These are phyloP conservation scores for Antheraea pernyi DNA, from an alignment of 1,140 invertebrate genomes.

Conservation along the genomic window DNA sequence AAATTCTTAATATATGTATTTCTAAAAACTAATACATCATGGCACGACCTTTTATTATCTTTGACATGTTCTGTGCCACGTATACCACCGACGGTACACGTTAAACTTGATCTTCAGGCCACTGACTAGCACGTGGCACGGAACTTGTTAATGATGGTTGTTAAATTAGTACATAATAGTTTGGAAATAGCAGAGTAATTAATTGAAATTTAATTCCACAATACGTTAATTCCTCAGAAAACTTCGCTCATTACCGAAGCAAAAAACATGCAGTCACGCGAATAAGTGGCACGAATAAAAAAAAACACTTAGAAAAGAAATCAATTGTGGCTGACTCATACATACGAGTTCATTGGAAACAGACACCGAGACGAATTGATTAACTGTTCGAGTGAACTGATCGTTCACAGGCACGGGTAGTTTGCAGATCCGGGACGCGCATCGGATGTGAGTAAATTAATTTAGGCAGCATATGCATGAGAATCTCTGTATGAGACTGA, in stretches of 20 bases:
- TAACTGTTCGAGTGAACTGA: constrained; percentile 32
- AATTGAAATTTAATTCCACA: background rate
- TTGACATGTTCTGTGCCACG: too few species aligned
- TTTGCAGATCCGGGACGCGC: constrained; percentile 30
- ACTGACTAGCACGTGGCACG: too few species aligned
- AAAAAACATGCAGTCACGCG: background rate
- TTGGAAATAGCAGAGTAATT: too few species aligned
- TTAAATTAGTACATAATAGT: too few species aligned
- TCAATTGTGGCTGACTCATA: constrained; percentile 39
- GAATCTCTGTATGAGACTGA: background rate
- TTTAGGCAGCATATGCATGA: constrained; percentile 20
- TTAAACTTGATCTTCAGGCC: too few species aligned
- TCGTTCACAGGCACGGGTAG: constrained; percentile 43
- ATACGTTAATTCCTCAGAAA: background rate
- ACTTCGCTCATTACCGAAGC: background rate
- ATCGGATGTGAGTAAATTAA: constrained; percentile 40
- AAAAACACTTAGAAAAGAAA: constrained; percentile 12
- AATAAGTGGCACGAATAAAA: constrained; percentile 1
- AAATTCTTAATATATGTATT: too few species aligned
- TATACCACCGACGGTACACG: too few species aligned
- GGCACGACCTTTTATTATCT: too few species aligned
- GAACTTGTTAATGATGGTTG: too few species aligned
- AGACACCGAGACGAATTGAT: constrained; percentile 42
- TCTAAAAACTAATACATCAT: too few species aligned
- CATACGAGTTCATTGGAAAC: constrained; percentile 33